Evolutionary conservation across 2,888 invertebrate species (phyloP).

Genomic region (Platycheirus rosarum): DNA sequence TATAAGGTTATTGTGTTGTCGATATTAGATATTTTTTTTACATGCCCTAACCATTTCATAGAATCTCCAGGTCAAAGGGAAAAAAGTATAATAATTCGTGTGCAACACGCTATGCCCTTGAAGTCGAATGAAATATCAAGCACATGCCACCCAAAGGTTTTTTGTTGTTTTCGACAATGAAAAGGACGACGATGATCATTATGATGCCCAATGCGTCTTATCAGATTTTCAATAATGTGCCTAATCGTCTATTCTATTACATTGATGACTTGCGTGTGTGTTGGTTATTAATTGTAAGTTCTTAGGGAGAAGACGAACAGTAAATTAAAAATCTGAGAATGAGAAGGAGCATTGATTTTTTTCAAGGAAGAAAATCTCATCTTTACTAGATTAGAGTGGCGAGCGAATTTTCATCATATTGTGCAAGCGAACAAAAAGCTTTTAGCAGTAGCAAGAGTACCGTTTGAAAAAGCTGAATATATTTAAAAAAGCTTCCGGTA

Average conservation of each 20-base stretch:
- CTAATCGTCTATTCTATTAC: constrained; percentile 69
- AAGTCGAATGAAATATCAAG: constrained; percentile 55
- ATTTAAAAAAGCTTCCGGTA: too few relatives aligned
- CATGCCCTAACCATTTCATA: too few relatives aligned
- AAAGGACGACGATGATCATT: neutral
- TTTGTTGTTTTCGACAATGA: constrained; percentile 3
- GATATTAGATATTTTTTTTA: constrained; percentile 11
- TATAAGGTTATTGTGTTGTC: constrained; percentile 33
- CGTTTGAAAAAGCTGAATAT: too few relatives aligned
- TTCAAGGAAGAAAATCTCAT: too few relatives aligned
- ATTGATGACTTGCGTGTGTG: constrained; percentile 60
- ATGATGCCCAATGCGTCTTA: constrained; percentile 38
- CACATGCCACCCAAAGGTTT: constrained; percentile 54
- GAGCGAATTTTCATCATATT: too few relatives aligned
- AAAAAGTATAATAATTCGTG: too few relatives aligned
- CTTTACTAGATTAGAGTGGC: too few relatives aligned
- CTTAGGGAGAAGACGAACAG: neutral
- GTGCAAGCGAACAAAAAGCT: too few relatives aligned
- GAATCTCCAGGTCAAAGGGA: too few relatives aligned
- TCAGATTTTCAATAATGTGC: constrained; percentile 71
- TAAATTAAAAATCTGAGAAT: neutral
- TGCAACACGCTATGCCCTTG: constrained; percentile 27
- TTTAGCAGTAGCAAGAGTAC: too few relatives aligned
- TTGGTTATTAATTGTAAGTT: neutral
- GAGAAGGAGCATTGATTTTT: too few relatives aligned